A percentile compares a stretch with the other conserved stretches of the same genome.
Conservation (phyloP, 1,140 invertebrate genomes). For the Acyrthosiphon pisum region DNA sequence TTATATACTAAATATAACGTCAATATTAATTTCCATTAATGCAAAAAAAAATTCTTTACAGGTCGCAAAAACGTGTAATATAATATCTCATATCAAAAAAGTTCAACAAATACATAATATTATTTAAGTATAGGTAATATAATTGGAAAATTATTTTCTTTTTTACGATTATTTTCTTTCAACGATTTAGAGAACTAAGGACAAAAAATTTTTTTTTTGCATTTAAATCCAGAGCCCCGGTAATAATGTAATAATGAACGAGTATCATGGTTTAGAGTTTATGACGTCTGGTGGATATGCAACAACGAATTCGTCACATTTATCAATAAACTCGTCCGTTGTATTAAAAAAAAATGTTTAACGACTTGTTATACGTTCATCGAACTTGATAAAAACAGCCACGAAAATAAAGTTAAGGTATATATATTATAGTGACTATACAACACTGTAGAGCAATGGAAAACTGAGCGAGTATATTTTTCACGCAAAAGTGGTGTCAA, state of each 20-base stretch:
- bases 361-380: background rate
- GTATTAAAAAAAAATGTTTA: background rate
- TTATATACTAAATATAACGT: background rate
- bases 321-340: background rate
- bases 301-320: background rate
- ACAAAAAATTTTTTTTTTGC: background rate
- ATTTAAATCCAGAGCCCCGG: background rate
- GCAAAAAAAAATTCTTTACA: background rate
- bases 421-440: too few relatives aligned
- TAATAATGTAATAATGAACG: too few relatives aligned
- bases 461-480: background rate
- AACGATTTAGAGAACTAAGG: too few relatives aligned
- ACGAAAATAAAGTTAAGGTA: background rate
- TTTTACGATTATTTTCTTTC: too few relatives aligned
- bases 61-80: background rate
- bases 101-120: background rate
- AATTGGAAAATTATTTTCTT: background rate
- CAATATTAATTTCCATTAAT: too few relatives aligned
- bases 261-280: background rate
- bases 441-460: background rate
- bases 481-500: background rate
- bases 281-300: too few relatives aligned
- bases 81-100: background rate
- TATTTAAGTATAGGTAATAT: background rate
- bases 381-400: background rate